phyloP scores from a whole-genome alignment of 2,113 vertebrate species.

The Clupea harengus region DNA sequence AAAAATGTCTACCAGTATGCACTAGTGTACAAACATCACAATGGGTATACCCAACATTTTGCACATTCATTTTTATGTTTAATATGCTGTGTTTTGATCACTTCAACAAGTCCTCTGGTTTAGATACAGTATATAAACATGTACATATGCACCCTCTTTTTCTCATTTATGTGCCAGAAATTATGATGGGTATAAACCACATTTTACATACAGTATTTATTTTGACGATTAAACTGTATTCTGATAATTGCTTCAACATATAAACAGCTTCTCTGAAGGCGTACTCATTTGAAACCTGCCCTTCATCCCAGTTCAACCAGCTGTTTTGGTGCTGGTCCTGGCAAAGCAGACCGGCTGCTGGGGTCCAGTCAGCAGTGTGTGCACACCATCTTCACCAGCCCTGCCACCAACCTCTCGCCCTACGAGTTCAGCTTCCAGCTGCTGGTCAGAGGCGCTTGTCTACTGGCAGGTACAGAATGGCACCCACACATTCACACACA shows the following conservation, averaged over 20 bases:
- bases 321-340: conserved; percentile 80
- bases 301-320: conserved; percentile 79
- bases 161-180: not conserved
- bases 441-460: conserved; percentile 91
- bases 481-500: not conserved
- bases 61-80: no score
- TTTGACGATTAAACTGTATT: not conserved
- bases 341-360: conserved; percentile 63
- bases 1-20: not conserved
- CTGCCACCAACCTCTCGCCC: conserved; percentile 80
- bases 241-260: not conserved
- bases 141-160: not conserved
- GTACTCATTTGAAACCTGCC: not conserved
- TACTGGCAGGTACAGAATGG: conserved; percentile 82
- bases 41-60: no score
- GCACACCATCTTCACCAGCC: conserved; percentile 78
- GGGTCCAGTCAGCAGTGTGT: conserved; percentile 55
- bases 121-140: no score
- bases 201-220: no score
- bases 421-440: conserved; percentile 92
- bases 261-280: not conserved
- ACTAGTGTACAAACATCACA: no score
- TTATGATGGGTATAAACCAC: no score
- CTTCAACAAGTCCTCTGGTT: no score
- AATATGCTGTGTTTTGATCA: not conserved